A percentile compares a stretch with the other conserved stretches of the same genome.
These are phyloP conservation scores for Xestobium rufovillosum DNA, from an alignment of 2,888 invertebrate genomes.

Conservation along the genomic window DNA sequence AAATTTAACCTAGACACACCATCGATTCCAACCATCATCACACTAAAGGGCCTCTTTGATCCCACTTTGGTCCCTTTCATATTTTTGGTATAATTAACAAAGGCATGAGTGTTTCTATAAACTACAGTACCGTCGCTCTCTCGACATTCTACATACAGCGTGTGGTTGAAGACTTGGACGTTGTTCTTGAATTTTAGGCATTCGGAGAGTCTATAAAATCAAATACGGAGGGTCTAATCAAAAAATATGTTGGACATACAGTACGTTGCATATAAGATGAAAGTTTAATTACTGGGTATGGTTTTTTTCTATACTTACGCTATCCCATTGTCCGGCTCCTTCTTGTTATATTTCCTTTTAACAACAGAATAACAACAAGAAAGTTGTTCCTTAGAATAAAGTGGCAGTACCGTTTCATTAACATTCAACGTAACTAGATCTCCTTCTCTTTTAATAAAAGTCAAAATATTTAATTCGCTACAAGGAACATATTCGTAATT, in stretches of 20 bases:
- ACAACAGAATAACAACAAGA: conserved; percentile 35
- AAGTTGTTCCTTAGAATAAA: conserved; percentile 5
- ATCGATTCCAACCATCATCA: conserved; percentile 76
- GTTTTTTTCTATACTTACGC: conserved; percentile 27
- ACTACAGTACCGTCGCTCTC: conserved; percentile 25
- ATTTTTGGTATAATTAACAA: conserved; percentile 33
- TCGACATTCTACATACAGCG: conserved; percentile 47
- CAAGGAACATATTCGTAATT: conserved; percentile 33
- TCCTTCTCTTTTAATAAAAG: conserved; percentile 26
- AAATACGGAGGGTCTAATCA: too few relatives aligned
- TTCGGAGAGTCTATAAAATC: conserved; percentile 30
- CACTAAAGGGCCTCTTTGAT: conserved; percentile 45
- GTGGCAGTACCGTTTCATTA: conserved; percentile 22
- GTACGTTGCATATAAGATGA: too few relatives aligned
- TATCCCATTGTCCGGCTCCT: conserved; percentile 25
- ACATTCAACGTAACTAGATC: conserved; percentile 23
- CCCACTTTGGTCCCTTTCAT: conserved; percentile 22
- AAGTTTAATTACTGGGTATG: too few relatives aligned
- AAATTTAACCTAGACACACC: conserved; percentile 76
- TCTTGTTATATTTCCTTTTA: conserved; percentile 25
- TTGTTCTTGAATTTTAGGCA: conserved; percentile 43
- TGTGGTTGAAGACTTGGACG: conserved; percentile 41
- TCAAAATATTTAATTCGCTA: conserved; percentile 25
- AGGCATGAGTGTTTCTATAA: conserved; percentile 50
- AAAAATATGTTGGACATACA: too few relatives aligned